These are phyloP conservation scores for Muscina levida DNA, from an alignment of 2,888 invertebrate species.

Conservation along the genomic window DNA sequence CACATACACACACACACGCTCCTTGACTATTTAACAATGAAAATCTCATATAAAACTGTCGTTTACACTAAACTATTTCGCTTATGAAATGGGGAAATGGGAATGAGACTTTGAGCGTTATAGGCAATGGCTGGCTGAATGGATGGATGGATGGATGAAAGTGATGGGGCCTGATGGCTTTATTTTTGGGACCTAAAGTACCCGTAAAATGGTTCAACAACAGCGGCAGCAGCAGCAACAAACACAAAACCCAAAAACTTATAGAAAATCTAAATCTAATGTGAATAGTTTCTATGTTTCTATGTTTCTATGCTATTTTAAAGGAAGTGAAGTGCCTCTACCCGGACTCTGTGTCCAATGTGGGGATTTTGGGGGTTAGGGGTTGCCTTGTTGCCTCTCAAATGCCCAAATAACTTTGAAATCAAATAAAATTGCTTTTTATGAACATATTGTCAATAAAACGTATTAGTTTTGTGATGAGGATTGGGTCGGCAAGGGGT, in stretches of 20 bases:
- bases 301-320: too few species aligned
- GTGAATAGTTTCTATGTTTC: conserved; percentile 34
- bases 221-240: too few species aligned
- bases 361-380: too few species aligned
- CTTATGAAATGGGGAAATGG: conserved; percentile 53
- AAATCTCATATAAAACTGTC: conserved; percentile 50
- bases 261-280: not conserved
- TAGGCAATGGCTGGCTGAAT: not conserved
- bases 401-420: conserved; percentile 27
- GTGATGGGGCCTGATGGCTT: conserved; percentile 5
- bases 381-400: conserved; percentile 13
- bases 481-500: too few species aligned
- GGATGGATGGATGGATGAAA: not conserved
- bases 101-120: not conserved
- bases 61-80: conserved; percentile 65
- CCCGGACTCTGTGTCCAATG: too few species aligned
- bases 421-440: conserved; percentile 31
- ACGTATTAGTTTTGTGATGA: too few species aligned
- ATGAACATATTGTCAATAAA: not conserved
- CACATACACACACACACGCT: too few species aligned
- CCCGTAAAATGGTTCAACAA: not conserved
- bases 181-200: conserved; percentile 17
- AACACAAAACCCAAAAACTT: not conserved
- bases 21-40: conserved; percentile 26
- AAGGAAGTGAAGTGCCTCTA: too few species aligned